Percentiles rank a stretch among this genome's conserved stretches.
Evolutionary conservation across 2,888 invertebrate species (phyloP).

Genomic region (Sericinus montela): DNA sequence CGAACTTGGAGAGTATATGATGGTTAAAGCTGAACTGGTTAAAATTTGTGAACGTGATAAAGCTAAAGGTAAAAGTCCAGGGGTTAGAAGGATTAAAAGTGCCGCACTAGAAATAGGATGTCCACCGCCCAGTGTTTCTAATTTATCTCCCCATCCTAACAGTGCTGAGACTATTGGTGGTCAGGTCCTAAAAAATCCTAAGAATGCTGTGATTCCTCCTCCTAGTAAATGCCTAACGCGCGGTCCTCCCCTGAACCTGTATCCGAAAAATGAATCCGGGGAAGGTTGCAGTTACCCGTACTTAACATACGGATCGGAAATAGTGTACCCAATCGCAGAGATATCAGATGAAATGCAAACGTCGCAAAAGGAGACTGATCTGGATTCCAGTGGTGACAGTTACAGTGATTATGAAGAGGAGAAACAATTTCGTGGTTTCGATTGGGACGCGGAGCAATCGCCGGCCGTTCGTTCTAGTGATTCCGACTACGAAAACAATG

Average conservation of each 20-base stretch:
- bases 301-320: slow-evolving; percentile 84
- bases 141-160: slow-evolving; percentile 89
- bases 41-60: slow-evolving; percentile 59
- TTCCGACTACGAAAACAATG: slow-evolving; percentile 84
- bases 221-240: slow-evolving; percentile 84
- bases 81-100: slow-evolving; percentile 84
- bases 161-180: slow-evolving; percentile 88
- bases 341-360: slow-evolving; percentile 89
- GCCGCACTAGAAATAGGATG: slow-evolving; percentile 85
- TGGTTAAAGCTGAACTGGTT: slow-evolving; percentile 73
- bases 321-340: slow-evolving; percentile 91
- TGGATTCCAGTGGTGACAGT: slow-evolving; percentile 79
- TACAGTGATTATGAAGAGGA: slow-evolving; percentile 82
- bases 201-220: slow-evolving; percentile 81
- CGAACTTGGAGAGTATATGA: slow-evolving; percentile 74
- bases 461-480: slow-evolving; percentile 77
- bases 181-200: slow-evolving; percentile 83
- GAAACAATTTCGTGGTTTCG: slow-evolving; percentile 74
- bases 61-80: slow-evolving; percentile 78
- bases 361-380: slow-evolving; percentile 81
- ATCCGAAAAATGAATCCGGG: slow-evolving; percentile 81
- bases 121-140: slow-evolving; percentile 83
- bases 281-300: slow-evolving; percentile 88
- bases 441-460: slow-evolving; percentile 72
- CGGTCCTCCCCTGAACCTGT: slow-evolving; percentile 84